Percentiles rank a stretch among this genome's conserved stretches.
These are phyloP conservation scores for Temnopleurus reevesii DNA, from an alignment of 53 echinoderm and acorn worm species.

Conservation along the genomic window DNA sequence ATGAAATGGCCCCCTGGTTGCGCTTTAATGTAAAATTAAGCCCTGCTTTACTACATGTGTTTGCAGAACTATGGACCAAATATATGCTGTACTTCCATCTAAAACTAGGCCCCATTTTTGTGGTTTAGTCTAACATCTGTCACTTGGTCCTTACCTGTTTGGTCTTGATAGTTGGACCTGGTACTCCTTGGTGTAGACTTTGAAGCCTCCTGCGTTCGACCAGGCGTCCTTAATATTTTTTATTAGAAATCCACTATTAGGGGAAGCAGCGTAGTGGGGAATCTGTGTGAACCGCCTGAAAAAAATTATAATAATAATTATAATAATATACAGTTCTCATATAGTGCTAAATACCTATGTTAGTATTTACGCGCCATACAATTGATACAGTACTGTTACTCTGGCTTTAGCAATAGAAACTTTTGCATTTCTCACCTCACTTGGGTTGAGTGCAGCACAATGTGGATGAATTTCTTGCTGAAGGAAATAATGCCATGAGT, in stretches of 20 bases:
- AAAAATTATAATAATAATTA: background rate
- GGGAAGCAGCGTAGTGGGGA: slow-evolving; percentile 66
- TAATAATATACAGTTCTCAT: no score
- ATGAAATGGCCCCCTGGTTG: no score
- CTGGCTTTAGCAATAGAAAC: no score
- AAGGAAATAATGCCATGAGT: no score
- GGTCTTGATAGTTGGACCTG: slow-evolving; percentile 73
- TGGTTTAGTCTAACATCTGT: background rate
- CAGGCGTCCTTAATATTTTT: slow-evolving; percentile 57
- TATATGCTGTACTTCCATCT: background rate
- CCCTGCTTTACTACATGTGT: background rate
- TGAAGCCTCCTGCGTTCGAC: slow-evolving; percentile 56
- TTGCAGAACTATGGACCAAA: background rate
- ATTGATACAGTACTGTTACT: no score
- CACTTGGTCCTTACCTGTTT: background rate
- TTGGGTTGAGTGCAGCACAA: no score
- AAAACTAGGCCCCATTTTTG: background rate
- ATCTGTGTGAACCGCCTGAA: slow-evolving; percentile 62
- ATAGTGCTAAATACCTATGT: no score
- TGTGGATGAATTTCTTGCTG: no score
- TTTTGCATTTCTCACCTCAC: no score
- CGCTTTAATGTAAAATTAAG: background rate
- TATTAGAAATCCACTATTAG: slow-evolving; percentile 33
- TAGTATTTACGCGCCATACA: no score
- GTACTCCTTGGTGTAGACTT: slow-evolving; percentile 68